Evolutionary conservation across 2,888 invertebrate genomes (phyloP), one percentile per base, ranked within the genome.

Genomic region (Epirrhoe alternata): DNA sequence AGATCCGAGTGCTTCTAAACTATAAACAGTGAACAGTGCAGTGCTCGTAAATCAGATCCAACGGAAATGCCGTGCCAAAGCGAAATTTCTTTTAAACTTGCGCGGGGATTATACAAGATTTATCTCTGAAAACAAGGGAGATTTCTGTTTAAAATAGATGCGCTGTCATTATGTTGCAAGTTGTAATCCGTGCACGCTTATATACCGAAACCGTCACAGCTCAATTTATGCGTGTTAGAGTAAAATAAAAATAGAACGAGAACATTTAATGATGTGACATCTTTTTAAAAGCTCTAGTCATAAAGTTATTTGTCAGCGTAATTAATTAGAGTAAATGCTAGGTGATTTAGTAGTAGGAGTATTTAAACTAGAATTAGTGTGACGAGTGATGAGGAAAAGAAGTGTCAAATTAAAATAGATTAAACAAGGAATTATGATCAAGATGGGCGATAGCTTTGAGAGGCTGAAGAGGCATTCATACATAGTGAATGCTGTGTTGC

Each of bases 271-370:
- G 85, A 80, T 76, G 80, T 73, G 84, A 81, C 88, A 86, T 86
- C 85, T 80, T 83, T 86, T 86, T 87, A 79, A 85, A 80, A 81
- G 79, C 74, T 77, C 77, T 53, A 81, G 83, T 86, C 88, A 81
- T 88, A 85, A 83, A 81, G 84, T 84, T 82, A 89, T 92, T 90
- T 89, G 90, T 92, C 90, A 88, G 82, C 87, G 85, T 78, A 88
- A 90, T 90, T 87, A 73, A 78, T 77, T 81, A 78, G 83, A 83
- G 85, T 86, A 84, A 84, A 86, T 83, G 87, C 82, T 87, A 90
- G 90, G 86, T 86, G 85, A 85, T 88, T 88, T 87, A 88, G 81
- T 86, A 79, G n/a, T n/a, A n/a, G n/a, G 1, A 24, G 76, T 83
- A 80, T 42, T 58, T 54, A 85, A 81, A 83, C 71, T 79, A 86